Conservation (phyloP, 2,113 vertebrate species). For the Pelusios castaneus region DNA sequence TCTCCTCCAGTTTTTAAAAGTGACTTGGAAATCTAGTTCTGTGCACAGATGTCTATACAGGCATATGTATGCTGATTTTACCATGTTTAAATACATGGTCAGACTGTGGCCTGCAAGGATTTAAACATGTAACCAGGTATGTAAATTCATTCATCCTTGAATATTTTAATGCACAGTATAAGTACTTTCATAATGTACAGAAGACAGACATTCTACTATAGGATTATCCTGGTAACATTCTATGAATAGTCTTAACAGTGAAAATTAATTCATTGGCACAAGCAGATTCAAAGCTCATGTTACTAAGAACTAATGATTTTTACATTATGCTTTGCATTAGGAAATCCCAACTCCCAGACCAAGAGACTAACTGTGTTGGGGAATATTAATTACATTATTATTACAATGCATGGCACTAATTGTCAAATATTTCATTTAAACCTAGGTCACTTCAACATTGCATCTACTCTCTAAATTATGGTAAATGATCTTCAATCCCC, state of each 20-base stretch:
- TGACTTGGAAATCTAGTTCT: not conserved
- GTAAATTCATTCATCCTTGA: not conserved
- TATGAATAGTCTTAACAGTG: conserved; percentile 1
- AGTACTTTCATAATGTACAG: not conserved
- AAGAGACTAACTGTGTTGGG: fast-evolving
- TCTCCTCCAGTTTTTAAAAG: no score
- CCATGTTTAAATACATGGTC: not conserved
- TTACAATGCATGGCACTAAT: not conserved
- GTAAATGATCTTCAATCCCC: no score
- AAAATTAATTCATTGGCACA: conserved; percentile 24
- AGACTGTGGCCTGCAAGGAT: not conserved
- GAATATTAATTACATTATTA: not conserved
- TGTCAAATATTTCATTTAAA: conserved; percentile 33
- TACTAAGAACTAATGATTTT: conserved; percentile 19
- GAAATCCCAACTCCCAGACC: conserved; percentile 2
- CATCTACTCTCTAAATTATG: not conserved
- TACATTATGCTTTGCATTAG: conserved; percentile 1
- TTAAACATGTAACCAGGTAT: not conserved
- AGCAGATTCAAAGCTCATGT: not conserved
- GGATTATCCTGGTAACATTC: not conserved
- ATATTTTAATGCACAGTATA: not conserved
- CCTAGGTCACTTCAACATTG: not conserved
- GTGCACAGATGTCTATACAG: not conserved
- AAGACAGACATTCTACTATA: not conserved
- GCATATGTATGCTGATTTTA: not conserved